A percentile compares a stretch with the other conserved stretches of the same genome.
Conservation (phyloP, 2,888 invertebrate genomes). For the Synanthedon myopaeformis region DNA sequence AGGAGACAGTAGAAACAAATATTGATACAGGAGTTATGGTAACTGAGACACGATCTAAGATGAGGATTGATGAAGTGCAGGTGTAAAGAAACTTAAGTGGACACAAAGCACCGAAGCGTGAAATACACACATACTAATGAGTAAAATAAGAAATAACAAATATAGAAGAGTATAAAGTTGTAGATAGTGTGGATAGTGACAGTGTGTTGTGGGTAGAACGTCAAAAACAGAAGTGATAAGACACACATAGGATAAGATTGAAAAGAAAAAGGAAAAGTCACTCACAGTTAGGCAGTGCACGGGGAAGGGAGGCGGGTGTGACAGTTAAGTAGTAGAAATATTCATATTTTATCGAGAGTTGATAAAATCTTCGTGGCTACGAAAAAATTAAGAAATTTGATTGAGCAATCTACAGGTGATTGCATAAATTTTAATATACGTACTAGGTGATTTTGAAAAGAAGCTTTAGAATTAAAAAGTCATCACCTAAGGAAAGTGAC, state of each 20-base stretch:
- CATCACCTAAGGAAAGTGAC: too few relatives aligned
- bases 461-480: too few relatives aligned
- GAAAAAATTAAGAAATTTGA: conserved; percentile 46
- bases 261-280: conserved; percentile 61
- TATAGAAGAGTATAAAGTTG: conserved; percentile 52
- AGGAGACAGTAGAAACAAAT: conserved; percentile 33
- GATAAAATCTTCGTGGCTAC: conserved; percentile 56
- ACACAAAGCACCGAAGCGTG: conserved; percentile 65
- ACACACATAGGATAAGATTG: conserved; percentile 44
- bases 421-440: conserved; percentile 12
- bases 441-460: too few relatives aligned
- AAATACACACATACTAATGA: conserved; percentile 32
- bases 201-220: conserved; percentile 56
- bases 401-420: conserved; percentile 43
- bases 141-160: conserved; percentile 25
- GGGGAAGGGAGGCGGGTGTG: conserved; percentile 62
- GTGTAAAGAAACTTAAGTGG: conserved; percentile 52
- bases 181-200: conserved; percentile 63
- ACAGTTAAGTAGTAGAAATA: conserved; percentile 61
- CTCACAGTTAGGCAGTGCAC: conserved; percentile 65
- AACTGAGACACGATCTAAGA: conserved; percentile 21
- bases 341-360: conserved; percentile 52
- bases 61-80: conserved; percentile 48
- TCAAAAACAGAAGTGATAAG: conserved; percentile 45
- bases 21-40: conserved; percentile 12